These are phyloP conservation scores for Cerceris rybyensis DNA, from an alignment of 2,888 invertebrate species.

Conservation along the genomic window DNA sequence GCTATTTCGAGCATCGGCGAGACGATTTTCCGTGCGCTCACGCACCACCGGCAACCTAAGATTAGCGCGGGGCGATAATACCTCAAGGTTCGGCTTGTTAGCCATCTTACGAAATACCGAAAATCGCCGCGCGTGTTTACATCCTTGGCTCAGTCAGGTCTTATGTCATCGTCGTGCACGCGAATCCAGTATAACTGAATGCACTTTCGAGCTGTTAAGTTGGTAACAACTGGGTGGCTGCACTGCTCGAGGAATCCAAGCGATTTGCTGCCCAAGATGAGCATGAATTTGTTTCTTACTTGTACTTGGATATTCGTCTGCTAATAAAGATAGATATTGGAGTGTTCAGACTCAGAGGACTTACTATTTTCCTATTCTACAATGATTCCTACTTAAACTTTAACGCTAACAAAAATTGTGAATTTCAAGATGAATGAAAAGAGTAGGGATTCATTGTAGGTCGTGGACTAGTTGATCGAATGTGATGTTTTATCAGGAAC, in stretches of 20 bases:
- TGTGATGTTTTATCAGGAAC: not conserved
- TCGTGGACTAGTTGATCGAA: not conserved
- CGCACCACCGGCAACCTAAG: constrained; percentile 61
- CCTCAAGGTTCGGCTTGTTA: constrained; percentile 70
- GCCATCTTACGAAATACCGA: constrained; percentile 69
- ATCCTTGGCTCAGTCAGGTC: constrained; percentile 61
- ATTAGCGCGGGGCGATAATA: constrained; percentile 72
- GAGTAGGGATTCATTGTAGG: not conserved
- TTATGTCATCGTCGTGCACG: constrained; percentile 59
- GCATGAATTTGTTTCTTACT: too few species aligned
- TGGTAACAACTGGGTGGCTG: too few species aligned
- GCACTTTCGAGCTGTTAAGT: too few species aligned
- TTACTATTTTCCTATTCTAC: too few species aligned
- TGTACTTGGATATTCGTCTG: too few species aligned
- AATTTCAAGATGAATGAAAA: not conserved
- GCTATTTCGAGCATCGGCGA: constrained; percentile 44
- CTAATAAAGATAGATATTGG: too few species aligned
- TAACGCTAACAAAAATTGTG: not conserved
- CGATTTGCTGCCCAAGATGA: too few species aligned
- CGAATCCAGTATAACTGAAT: constrained; percentile 43
- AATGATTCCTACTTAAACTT: too few species aligned
- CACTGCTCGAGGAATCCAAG: too few species aligned
- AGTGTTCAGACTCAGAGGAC: too few species aligned
- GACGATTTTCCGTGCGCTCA: constrained; percentile 41
- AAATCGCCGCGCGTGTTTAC: constrained; percentile 64